Evolutionary conservation across 2,797 vertebrate species (phyloP), one percentile per base, ranked within the genome.

Genomic region (Enteromius treurensis): DNA sequence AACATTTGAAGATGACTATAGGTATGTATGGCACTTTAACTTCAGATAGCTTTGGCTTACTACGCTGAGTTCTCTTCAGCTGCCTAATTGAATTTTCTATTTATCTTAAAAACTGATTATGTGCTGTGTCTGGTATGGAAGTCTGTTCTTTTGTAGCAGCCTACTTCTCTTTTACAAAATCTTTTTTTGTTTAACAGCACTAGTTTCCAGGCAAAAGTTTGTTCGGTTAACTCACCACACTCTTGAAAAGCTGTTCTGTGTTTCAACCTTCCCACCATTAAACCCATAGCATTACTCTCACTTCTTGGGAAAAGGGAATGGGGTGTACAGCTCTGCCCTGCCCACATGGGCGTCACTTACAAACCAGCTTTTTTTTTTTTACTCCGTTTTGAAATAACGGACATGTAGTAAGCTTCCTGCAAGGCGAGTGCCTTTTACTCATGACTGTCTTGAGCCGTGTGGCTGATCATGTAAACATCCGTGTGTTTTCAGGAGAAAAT

Each of bases 261-360:
- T 90, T 91, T 87, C 92, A 92, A 87, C 86, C 87, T 90, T 92
- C 90, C 87, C 90, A 93, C 84, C 82, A 83, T 83, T 71, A 81
- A 85, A 85, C 77, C 83, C 42, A 37, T 64, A 80, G 55, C 83
- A 83, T 87, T 84, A 76, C 79, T 84, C 87, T 86, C 82, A 86
- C 88, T 88, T 85, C 71, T 84, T 79, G 76, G 79, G 65, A 81
- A 55, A 51, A 73, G 26, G 82, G 70, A 32, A 32, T 67, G 71
- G 19, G 47, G 76, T 4, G 68, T 49, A 34, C 21, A 47, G 23
- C 49, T 26, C 40, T 49, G 45, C 81, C 49, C 69, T 70, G 47
- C 79, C 80, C 65, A 82, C 65, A 53, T 45, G 65, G 77, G 58
- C 49, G 65, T 77, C 74, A 75, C 21, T 60, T 47, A 45, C 9